Base-by-base conservation (phyloP, 2,113 vertebrate species). In the Corydoras maculifer region DNA sequence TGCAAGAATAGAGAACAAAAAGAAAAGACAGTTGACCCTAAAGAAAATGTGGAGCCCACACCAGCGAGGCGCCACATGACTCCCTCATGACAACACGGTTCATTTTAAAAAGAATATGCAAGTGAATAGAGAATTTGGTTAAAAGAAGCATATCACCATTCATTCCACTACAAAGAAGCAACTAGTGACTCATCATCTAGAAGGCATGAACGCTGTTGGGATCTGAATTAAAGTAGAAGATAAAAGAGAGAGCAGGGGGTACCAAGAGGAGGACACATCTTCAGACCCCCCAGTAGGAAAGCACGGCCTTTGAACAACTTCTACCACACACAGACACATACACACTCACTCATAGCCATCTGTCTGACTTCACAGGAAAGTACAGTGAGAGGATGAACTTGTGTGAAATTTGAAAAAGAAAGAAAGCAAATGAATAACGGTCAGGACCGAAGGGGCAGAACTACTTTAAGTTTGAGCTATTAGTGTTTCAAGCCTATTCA, bases 301-400 rank as follows among this genome's bases (percentile, higher is more conserved):
- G 35, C 35, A 43, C 35, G 35, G 35, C 35, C 35, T 43, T 43
- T 43, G 35, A 43, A 43, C 35, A 43, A 43, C 35, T 43, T 43
- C 35, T 43, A 43, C 35, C 35, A 43, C 35, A 43, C 35, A 43
- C 35, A 43, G 35, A 43, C 35, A 43, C 35, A 43, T 43, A 4
- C 35, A 43, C 7, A 43, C 4, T 43, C 35, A 43, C 35, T 43
- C 35, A 49, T 68, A 65, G 58, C 72, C 15, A 65, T 50, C 50
- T 68, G 72, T 74, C 65, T 67, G 65, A 58, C 65, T 48, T 72
- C 29, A 65, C 62, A 35, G 69, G 48, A 62, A 58, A 78, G 69
- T 55, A 71, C n/a, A 3, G 57, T 62, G 48, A 30, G 48, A 72
- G 54, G 68, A 62, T 55, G 72, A 55, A 18, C 51, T 57, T 74